Evolutionary conservation across 53 echinoderm and acorn worm genomes (phyloP), one percentile per base, ranked within the genome.

Genomic region (Echinarachnius parma): DNA sequence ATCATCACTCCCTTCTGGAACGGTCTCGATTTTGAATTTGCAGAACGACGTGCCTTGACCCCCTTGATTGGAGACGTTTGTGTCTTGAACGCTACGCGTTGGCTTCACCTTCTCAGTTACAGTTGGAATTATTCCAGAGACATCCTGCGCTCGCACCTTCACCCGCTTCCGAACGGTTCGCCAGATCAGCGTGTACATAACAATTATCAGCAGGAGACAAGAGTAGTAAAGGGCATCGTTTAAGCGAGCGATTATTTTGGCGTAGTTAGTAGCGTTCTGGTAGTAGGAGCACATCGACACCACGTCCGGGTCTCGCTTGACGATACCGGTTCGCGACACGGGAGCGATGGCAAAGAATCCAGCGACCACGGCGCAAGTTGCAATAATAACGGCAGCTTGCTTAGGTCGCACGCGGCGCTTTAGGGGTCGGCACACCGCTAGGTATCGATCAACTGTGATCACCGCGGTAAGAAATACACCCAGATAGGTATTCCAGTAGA

Each of bases 401-500:
- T 61, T 77, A 0, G 68, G 53, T n/a, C 60, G 60, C 21, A 84
- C 31, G 2, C 68, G 61, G 35, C 78, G 61, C 31, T 66, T 67
- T 21, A 68, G 31, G 4, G 84, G 77, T 25, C 60, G 60, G 16
- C 84, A 84, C n/a, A 84, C 78, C 9, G 78, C 69, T 52, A 78
- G 64, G 49, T 84, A 84, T 10, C 84, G 84, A 50, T 84, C 84
- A 16, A 77, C 45, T 0, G 84, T 61, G 29, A 84, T 78, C 2
- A 62, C 84, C 9, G 39, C 24, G 0, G 84, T 84, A 22, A 84
- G 21, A 13, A 60, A 33, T 3, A 53, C 34, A 2, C 70, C 53
- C 4, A 69, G 31, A 37, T 69, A 69, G 1, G 53, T 53, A 53
- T 53, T 69, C 70, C 70, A 69, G 35, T 23, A 53, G 13, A 53